phyloP scores from a whole-genome alignment of 37 sponge, comb jelly and placozoan genomes.

The Petrosia ficiformis region DNA sequence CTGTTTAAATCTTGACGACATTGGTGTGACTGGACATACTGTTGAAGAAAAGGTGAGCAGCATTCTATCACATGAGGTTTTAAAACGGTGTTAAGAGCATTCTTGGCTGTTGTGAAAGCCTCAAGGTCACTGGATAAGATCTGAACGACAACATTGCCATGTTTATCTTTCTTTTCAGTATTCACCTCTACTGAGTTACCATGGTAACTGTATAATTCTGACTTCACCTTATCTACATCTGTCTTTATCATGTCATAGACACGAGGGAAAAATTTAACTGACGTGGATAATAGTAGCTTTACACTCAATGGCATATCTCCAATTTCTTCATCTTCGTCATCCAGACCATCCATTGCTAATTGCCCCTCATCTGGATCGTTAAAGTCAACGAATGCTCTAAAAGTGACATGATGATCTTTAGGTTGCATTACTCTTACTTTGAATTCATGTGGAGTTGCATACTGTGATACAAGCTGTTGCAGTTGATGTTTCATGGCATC shows the following conservation, averaged over 20 bases:
- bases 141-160: not conserved
- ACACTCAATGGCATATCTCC: conserved; percentile 5
- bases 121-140: conserved; percentile 38
- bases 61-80: conserved; percentile 30
- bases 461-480: not conserved
- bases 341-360: not conserved
- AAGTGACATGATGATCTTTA: not conserved
- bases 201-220: not conserved
- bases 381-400: conserved; percentile 26
- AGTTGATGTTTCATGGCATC: not conserved
- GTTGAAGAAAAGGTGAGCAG: not conserved
- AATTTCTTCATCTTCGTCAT: not conserved
- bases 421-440: conserved; percentile 8
- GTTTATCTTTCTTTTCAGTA: not conserved
- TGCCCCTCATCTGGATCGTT: conserved; percentile 32
- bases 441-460: conserved; percentile 4
- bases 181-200: not conserved
- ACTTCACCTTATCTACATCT: not conserved
- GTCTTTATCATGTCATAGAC: conserved; percentile 14
- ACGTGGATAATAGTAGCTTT: conserved; percentile 13
- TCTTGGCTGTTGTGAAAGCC: conserved; percentile 21
- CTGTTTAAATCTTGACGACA: conserved; percentile 1
- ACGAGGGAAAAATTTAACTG: not conserved
- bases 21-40: conserved; percentile 10
- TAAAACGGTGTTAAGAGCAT: not conserved